A percentile compares a stretch with the other conserved stretches of the same genome.
phyloP scores from a whole-genome alignment of 2,113 vertebrate species.

The Hoplias malabaricus region DNA sequence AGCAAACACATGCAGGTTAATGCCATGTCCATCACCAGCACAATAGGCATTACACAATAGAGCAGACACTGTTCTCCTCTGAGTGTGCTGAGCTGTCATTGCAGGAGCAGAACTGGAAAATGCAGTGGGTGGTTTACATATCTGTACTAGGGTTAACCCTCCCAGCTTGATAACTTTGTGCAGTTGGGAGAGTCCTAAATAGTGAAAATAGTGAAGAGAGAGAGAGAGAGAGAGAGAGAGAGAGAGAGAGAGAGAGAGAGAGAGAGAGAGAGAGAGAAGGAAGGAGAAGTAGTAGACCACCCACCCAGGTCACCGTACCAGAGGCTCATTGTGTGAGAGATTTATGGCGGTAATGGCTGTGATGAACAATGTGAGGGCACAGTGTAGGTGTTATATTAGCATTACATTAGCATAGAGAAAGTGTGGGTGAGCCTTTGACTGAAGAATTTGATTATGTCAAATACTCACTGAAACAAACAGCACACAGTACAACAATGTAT shows the following conservation, averaged over 20 bases:
- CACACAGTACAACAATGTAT: too few relatives aligned
- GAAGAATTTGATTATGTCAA: neutral
- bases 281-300: conserved; percentile 77
- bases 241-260: neutral
- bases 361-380: conserved; percentile 40
- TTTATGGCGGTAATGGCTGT: conserved; percentile 41
- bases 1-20: too few relatives aligned
- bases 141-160: too few relatives aligned
- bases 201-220: neutral
- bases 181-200: too few relatives aligned
- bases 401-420: neutral
- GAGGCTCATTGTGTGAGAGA: conserved; percentile 48
- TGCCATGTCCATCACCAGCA: too few relatives aligned
- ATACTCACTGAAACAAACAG: neutral
- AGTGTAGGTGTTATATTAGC: conserved; percentile 18
- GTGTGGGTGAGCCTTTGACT: neutral
- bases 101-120: too few relatives aligned
- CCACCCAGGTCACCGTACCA: conserved; percentile 85
- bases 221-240: neutral
- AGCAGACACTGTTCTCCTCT: too few relatives aligned
- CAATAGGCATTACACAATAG: too few relatives aligned
- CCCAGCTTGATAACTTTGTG: too few relatives aligned
- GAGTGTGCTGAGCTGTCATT: too few relatives aligned
- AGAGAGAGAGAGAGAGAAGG: conserved; percentile 44
- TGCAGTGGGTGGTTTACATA: too few relatives aligned